These are phyloP conservation scores for Leptura quadrifasciata DNA, from an alignment of 2,888 invertebrate genomes.

Conservation along the genomic window DNA sequence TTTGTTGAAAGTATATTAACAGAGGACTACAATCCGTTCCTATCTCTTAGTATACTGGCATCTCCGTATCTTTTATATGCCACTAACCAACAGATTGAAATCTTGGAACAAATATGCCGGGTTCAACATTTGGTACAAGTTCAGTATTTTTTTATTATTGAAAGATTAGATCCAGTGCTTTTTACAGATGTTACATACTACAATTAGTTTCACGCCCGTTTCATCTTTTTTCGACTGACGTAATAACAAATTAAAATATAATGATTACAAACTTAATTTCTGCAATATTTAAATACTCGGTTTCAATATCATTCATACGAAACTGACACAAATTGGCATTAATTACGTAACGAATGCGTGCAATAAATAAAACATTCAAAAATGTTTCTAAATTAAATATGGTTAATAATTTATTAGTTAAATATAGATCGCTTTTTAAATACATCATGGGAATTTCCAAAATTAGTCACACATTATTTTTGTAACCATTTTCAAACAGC, in stretches of 20 bases:
- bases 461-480: slow-evolving; percentile 33
- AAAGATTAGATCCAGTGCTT: background rate
- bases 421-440: slow-evolving; percentile 8
- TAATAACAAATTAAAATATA: background rate
- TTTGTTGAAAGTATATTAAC: too few species aligned
- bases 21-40: too few species aligned
- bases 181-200: background rate
- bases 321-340: background rate
- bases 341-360: background rate
- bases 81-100: too few species aligned
- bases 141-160: background rate
- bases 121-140: too few species aligned
- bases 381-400: slow-evolving; percentile 3
- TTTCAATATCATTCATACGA: background rate
- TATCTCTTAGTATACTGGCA: too few species aligned
- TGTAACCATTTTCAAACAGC: slow-evolving; percentile 16
- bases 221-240: background rate
- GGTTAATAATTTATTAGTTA: background rate
- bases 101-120: too few species aligned
- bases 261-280: background rate
- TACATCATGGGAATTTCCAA: slow-evolving; percentile 14
- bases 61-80: too few species aligned
- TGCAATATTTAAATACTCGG: background rate
- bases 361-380: background rate
- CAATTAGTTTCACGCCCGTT: background rate